Conservation (phyloP, 2,888 invertebrate species). For the Sussaba pulchella region DNA sequence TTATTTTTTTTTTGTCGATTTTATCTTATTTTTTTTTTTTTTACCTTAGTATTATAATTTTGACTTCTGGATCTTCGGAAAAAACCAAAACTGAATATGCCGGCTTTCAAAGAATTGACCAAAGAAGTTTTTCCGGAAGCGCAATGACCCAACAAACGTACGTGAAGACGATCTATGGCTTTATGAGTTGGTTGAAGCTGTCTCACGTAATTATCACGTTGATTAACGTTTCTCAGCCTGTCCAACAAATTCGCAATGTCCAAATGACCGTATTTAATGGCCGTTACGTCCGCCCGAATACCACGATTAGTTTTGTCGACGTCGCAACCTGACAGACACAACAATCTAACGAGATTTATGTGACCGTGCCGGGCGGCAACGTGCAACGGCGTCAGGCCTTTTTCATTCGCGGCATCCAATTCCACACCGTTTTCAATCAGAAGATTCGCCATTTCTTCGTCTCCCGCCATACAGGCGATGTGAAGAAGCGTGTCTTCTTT, state of each 20-base stretch:
- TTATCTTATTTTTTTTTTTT: too few species aligned
- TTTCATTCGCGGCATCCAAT: slow-evolving; percentile 87
- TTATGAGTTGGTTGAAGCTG: slow-evolving; percentile 88
- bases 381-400: slow-evolving; percentile 89
- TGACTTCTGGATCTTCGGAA: slow-evolving; percentile 86
- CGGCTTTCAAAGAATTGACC: slow-evolving; percentile 88
- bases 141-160: slow-evolving; percentile 90
- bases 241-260: slow-evolving; percentile 89
- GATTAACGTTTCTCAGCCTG: slow-evolving; percentile 87
- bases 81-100: slow-evolving; percentile 88
- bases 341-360: slow-evolving; percentile 88
- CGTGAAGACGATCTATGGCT: slow-evolving; percentile 87
- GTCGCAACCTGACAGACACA: slow-evolving; percentile 90
- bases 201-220: slow-evolving; percentile 86
- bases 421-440: slow-evolving; percentile 82
- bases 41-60: slow-evolving; percentile 80
- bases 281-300: slow-evolving; percentile 91
- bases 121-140: slow-evolving; percentile 90
- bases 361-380: slow-evolving; percentile 90
- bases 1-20: too few species aligned
- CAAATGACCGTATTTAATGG: slow-evolving; percentile 90
- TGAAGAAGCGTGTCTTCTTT: slow-evolving; percentile 88
- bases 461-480: slow-evolving; percentile 85
- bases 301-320: slow-evolving; percentile 89
- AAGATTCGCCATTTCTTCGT: slow-evolving; percentile 80